Conservation (phyloP, 2,888 invertebrate species). For the Agapetus fuscipes region DNA sequence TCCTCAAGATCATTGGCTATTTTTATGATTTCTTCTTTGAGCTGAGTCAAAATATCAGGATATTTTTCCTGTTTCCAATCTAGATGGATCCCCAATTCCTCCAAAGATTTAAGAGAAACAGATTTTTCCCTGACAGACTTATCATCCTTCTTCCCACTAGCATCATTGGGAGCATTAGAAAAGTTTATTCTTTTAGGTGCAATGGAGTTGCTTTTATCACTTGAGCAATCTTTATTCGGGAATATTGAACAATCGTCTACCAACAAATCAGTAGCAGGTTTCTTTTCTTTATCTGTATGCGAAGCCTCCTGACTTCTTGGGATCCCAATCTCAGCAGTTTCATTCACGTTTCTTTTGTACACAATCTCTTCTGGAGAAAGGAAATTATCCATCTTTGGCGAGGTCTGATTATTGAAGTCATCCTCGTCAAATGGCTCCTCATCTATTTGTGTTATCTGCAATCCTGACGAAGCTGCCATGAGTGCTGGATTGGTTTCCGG, state of each 20-base stretch:
- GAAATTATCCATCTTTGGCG: neutral
- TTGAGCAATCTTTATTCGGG: slow-evolving; percentile 38
- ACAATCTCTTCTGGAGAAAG: slow-evolving; percentile 17
- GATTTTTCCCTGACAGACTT: slow-evolving; percentile 40
- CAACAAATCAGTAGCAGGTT: too few species aligned
- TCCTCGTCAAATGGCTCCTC: too few species aligned
- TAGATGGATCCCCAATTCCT: slow-evolving; percentile 43
- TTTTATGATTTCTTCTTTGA: slow-evolving; percentile 46
- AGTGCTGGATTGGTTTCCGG: slow-evolving; percentile 7
- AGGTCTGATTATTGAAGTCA: slow-evolving; percentile 9
- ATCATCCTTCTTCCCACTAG: slow-evolving; percentile 22
- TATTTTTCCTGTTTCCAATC: slow-evolving; percentile 38
- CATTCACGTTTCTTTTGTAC: slow-evolving; percentile 39
- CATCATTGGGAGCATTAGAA: slow-evolving; percentile 2
- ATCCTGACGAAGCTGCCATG: slow-evolving; percentile 3
- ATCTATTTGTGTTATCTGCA: too few species aligned
- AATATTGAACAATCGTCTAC: slow-evolving; percentile 41
- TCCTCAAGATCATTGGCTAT: slow-evolving; percentile 45
- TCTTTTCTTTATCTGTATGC: neutral
- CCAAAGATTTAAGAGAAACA: slow-evolving; percentile 44
- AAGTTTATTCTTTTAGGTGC: slow-evolving; percentile 38
- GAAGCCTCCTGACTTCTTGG: neutral
- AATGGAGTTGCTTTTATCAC: slow-evolving; percentile 33
- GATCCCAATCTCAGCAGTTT: slow-evolving; percentile 35
- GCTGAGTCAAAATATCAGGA: slow-evolving; percentile 37